Evolutionary conservation across 2,888 invertebrate genomes (phyloP).

Genomic region (Pegoplata infirma): DNA sequence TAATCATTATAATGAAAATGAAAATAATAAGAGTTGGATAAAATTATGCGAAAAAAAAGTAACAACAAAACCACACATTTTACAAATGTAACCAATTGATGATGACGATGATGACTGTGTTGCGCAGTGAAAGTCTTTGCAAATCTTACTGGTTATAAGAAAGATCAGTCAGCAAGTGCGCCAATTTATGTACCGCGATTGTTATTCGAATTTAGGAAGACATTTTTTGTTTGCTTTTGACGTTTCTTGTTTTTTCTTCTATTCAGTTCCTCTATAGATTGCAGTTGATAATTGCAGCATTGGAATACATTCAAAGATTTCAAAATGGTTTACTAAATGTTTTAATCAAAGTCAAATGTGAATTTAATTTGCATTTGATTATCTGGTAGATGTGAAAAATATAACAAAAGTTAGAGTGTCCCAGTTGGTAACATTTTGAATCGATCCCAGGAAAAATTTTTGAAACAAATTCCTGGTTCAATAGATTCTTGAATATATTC

Average conservation of each 20-base stretch:
- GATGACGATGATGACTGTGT: constrained; percentile 1
- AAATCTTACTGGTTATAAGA: background rate
- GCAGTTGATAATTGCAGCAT: background rate
- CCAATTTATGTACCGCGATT: background rate
- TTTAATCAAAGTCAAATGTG: constrained; percentile 43
- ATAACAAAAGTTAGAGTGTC: no score
- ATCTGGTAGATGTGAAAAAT: no score
- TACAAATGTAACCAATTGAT: constrained; percentile 43
- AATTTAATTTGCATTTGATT: constrained; percentile 38
- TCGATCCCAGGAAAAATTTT: no score
- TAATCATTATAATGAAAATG: constrained; percentile 44
- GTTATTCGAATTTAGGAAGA: constrained; percentile 18
- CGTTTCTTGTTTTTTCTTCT: background rate
- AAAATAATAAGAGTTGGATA: constrained; percentile 31
- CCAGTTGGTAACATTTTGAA: no score
- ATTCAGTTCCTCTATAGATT: background rate
- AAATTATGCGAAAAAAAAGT: constrained; percentile 28
- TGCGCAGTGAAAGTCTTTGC: background rate
- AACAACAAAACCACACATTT: constrained; percentile 1
- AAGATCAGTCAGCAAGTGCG: constrained; percentile 15
- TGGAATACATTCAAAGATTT: background rate
- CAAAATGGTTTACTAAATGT: constrained; percentile 18
- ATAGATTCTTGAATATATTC: no score
- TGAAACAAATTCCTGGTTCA: no score
- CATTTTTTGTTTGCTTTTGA: background rate